These are phyloP conservation scores for Drosophila carrolli DNA, from an alignment of 1,140 invertebrate genomes.

Conservation along the genomic window DNA sequence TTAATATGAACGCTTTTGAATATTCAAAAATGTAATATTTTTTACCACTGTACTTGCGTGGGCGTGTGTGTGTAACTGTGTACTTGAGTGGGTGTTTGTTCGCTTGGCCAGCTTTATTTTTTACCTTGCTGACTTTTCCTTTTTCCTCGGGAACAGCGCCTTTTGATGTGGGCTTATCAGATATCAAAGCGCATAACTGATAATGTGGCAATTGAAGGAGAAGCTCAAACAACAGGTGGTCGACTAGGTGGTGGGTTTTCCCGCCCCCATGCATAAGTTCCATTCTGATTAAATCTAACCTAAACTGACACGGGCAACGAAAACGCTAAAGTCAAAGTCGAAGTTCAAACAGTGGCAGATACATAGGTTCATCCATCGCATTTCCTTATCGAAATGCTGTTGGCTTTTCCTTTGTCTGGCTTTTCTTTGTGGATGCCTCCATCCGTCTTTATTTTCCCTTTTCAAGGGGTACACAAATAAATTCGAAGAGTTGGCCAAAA, in stretches of 20 bases:
- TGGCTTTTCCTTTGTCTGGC: conserved; percentile 40
- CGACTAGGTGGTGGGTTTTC: background rate
- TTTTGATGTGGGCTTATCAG: conserved; percentile 82
- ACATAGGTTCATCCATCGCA: conserved; percentile 34
- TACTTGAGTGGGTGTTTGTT: conserved; percentile 35
- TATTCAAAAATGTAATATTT: too few species aligned
- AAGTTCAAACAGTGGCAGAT: conserved; percentile 29
- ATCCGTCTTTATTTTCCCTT: conserved; percentile 6
- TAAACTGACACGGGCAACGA: conserved; percentile 32
- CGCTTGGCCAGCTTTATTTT: conserved; percentile 44
- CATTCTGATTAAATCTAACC: conserved; percentile 43
- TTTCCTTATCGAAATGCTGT: conserved; percentile 35
- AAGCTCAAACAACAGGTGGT: conserved; percentile 65
- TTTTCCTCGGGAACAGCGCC: conserved; percentile 13
- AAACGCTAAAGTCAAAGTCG: conserved; percentile 19
- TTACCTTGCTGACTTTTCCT: conserved; percentile 50
- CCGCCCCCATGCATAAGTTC: conserved; percentile 6
- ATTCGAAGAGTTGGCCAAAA: background rate
- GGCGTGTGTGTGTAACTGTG: conserved; percentile 6
- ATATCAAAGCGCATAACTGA: conserved; percentile 83
- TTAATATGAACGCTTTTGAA: background rate
- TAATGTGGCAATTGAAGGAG: conserved; percentile 71
- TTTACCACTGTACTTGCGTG: conserved; percentile 14
- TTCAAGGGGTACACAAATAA: background rate
- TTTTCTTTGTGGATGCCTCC: conserved; percentile 27